Base-by-base conservation (phyloP, 2,888 invertebrate species). In the Pterobdella sp. region DNA sequence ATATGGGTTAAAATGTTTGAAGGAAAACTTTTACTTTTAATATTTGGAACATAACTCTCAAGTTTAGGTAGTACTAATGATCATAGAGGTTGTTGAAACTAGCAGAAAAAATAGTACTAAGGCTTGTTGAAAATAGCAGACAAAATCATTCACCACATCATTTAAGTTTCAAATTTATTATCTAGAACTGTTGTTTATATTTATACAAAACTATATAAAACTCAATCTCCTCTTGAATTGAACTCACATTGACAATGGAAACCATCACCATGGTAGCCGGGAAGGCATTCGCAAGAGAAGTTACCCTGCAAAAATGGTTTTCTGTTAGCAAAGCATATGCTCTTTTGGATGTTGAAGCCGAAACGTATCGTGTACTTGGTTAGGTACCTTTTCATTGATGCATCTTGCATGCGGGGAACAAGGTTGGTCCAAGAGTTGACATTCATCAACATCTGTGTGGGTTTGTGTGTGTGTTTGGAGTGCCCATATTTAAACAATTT, bases 361-460 rank as follows among this genome's bases (percentile, higher is more conserved):
- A n/a, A n/a, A n/a, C n/a, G n/a, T n/a, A n/a, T n/a, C n/a, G n/a
- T n/a, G n/a, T n/a, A n/a, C n/a, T n/a, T n/a, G n/a, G n/a, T n/a
- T n/a, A 42, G 10, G 7, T 14, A 56, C 60, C 60, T 56, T 56
- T 22, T 56, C 66, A 73, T 77, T 77, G 67, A 72, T 65, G 64
- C 77, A 77, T 31, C 74, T 64, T 10, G 77, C 75, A 42, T 74
- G 68, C 4, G 64, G 18, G 67, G 74, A 68, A 52, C 77, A 77
- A 29, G 66, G 32, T 31, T 35, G 35, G 26, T 68, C 36, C 66
- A 60, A 52, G 49, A 67, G 29, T 14, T 37, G 34, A 68, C 77
- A 77, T 68, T 77, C 77, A 42, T 77, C 75, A 22, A 77, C 71
- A 68, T 77, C 77, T 77, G 73, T 1, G 71, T 69, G 60, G 4